Evolutionary conservation across 2,797 vertebrate genomes (phyloP).

Genomic region (Cynodonichthys magdalenae): DNA sequence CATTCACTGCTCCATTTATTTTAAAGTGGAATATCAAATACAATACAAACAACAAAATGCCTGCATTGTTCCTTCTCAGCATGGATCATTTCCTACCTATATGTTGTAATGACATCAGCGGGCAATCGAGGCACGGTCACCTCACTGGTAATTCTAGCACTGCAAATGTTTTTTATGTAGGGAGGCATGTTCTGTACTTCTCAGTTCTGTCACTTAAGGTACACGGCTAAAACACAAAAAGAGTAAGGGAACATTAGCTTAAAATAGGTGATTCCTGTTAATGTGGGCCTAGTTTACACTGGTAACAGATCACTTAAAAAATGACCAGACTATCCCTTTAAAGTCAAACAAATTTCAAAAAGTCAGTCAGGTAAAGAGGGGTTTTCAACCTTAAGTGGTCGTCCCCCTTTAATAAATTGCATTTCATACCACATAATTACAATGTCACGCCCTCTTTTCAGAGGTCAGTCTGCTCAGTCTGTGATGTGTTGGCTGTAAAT

Average conservation of each 20-base stretch:
- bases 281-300: not conserved
- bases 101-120: slow-evolving; percentile 34
- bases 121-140: slow-evolving; percentile 41
- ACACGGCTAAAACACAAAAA: slow-evolving; percentile 30
- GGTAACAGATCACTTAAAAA: too few species aligned
- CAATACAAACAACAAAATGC: slow-evolving; percentile 58
- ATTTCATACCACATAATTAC: slow-evolving; percentile 81
- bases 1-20: slow-evolving; percentile 75
- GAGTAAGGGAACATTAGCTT: slow-evolving; percentile 25
- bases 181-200: slow-evolving; percentile 27
- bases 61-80: slow-evolving; percentile 44
- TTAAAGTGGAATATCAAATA: slow-evolving; percentile 71
- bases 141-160: slow-evolving; percentile 41
- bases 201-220: slow-evolving; percentile 53
- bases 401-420: slow-evolving; percentile 80
- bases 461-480: slow-evolving; percentile 64
- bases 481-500: slow-evolving; percentile 34
- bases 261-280: slow-evolving; percentile 41
- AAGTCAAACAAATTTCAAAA: slow-evolving; percentile 55
- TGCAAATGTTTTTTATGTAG: slow-evolving; percentile 30
- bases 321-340: slow-evolving; percentile 19
- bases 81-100: slow-evolving; percentile 50
- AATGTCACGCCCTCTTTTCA: slow-evolving; percentile 67
- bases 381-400: slow-evolving; percentile 53
- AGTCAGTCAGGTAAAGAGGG: slow-evolving; percentile 54